Base-by-base conservation (phyloP, 2,113 vertebrate species). In the Martes martes region DNA sequence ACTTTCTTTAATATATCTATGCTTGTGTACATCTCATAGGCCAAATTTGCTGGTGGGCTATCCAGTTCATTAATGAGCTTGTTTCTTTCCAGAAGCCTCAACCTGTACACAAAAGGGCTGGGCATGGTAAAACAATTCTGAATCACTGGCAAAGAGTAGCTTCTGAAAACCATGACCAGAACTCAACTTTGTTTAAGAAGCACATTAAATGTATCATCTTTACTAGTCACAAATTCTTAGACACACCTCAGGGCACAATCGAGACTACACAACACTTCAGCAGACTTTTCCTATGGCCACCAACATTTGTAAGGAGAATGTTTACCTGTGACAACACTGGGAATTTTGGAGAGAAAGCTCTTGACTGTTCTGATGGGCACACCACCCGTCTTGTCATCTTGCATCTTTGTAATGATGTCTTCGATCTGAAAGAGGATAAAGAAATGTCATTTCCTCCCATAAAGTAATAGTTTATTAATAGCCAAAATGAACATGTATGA, bases 271-370 rank as follows among this genome's bases (percentile, higher is more conserved):
- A 52, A 33, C 21, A 52, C 39, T 87, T 86, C 50, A 94, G 2
- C 1, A n/a, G 63, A 13, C 0, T 16, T 33, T 28, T 13, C 57
- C 86, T 65, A n/a, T 1, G 6, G 55, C 3, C 15, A 96, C 7
- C 42, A 80, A 14, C 2, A 61, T 19, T 63, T 95, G 5, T 23
- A 52, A 91, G 11, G 1, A 2, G 7, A 0, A 42, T 33, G 42
- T 99, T 98, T 98, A 99, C 99, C 99, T 19, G 99, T 99, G 91
- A 99, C 99, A 1, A 99, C 99, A 42, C 99, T 99, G 97, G 99
- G 99, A 98, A 99, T 99, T 99, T 99, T 99, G 94, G 99, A 99
- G 98, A 99, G 99, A 98, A 99, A 99, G 98, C 99, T 99, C 99
- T 99, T 99, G 97, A 99, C 99, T 9, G 99, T 99, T 88, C 99